A percentile compares a stretch with the other conserved stretches of the same genome.
Conservation (phyloP, 2,113 vertebrate genomes). For the Seriola dumerili region DNA sequence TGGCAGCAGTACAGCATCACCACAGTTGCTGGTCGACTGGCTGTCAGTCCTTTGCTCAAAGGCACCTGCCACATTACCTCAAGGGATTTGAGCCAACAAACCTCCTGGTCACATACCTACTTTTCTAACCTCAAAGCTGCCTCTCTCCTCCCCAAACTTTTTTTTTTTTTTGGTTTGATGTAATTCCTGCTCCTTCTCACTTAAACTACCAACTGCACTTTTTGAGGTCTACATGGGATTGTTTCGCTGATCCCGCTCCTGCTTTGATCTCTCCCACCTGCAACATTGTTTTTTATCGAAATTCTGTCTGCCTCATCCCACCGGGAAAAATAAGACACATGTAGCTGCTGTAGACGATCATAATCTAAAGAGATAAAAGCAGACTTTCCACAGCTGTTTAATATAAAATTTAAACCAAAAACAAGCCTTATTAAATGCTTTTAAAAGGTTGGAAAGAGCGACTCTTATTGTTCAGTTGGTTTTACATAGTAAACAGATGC, state of each 20-base stretch:
- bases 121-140: slow-evolving; percentile 24
- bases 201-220: neutral
- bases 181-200: slow-evolving; percentile 11
- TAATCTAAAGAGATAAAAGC: slow-evolving; percentile 1
- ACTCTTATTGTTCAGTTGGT: neutral
- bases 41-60: slow-evolving; percentile 41
- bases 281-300: slow-evolving; percentile 28
- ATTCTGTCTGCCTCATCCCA: neutral
- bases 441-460: neutral
- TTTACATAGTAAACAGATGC: neutral
- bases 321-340: slow-evolving; percentile 15
- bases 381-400: neutral
- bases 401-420: neutral
- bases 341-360: slow-evolving; percentile 5
- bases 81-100: slow-evolving; percentile 28
- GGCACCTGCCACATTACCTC: slow-evolving; percentile 44
- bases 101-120: slow-evolving; percentile 31
- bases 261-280: slow-evolving; percentile 34
- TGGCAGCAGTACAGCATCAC: slow-evolving; percentile 35
- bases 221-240: slow-evolving; percentile 17
- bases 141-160: slow-evolving; percentile 7
- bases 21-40: slow-evolving; percentile 29
- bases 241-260: slow-evolving; percentile 4
- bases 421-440: neutral
- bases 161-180: neutral